Evolutionary conservation across 2,888 invertebrate species (phyloP).

Genomic region (Apodemia duryi): DNA sequence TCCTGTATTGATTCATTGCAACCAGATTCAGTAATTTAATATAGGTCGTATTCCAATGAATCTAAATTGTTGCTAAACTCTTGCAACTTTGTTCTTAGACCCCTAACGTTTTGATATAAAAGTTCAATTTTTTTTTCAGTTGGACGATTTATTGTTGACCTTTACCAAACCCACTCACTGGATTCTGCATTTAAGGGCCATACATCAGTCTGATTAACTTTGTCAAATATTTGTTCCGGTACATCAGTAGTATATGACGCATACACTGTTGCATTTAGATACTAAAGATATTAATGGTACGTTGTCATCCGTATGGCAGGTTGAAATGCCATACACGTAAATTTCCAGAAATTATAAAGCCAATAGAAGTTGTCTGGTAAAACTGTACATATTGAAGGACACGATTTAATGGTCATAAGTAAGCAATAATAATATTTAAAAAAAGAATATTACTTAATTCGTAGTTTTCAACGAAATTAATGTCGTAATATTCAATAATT

Average conservation of each 20-base stretch:
- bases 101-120: slow-evolving; percentile 24
- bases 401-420: too few relatives aligned
- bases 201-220: slow-evolving; percentile 26
- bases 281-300: too few relatives aligned
- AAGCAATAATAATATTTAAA: too few relatives aligned
- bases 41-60: slow-evolving; percentile 26
- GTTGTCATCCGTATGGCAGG: too few relatives aligned
- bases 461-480: too few relatives aligned
- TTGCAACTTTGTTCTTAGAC: slow-evolving; percentile 22
- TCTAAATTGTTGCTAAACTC: slow-evolving; percentile 21
- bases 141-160: slow-evolving; percentile 19
- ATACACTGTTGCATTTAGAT: slow-evolving; percentile 19
- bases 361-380: too few relatives aligned
- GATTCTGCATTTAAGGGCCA: slow-evolving; percentile 33
- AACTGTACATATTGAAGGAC: too few relatives aligned
- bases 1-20: slow-evolving; percentile 30
- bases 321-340: too few relatives aligned
- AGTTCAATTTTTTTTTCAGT: slow-evolving; percentile 10
- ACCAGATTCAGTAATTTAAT: slow-evolving; percentile 33
- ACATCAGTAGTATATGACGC: slow-evolving; percentile 33
- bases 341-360: too few relatives aligned
- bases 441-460: too few relatives aligned
- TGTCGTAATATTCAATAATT: too few relatives aligned
- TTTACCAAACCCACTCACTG: slow-evolving; percentile 35
- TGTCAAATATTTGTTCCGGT: slow-evolving; percentile 29